A percentile compares a stretch with the other conserved stretches of the same genome.
Conservation (phyloP, 2,888 invertebrate genomes). For the Meiosimyza platycephala region DNA sequence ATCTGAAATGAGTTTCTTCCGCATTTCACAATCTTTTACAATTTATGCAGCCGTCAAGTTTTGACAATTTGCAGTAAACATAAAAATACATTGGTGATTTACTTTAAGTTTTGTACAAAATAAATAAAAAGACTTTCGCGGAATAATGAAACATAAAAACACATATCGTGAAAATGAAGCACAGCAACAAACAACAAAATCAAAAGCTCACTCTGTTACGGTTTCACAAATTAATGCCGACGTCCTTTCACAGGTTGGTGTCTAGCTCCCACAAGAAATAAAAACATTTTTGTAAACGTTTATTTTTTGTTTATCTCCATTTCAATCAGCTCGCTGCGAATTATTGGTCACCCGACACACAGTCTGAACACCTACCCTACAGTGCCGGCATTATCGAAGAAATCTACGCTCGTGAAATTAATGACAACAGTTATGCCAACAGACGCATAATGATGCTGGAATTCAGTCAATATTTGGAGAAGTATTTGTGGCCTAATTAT, state of each 20-base stretch:
- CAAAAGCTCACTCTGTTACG: conserved; percentile 43
- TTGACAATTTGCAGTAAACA: not conserved
- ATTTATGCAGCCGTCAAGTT: too few relatives aligned
- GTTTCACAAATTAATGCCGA: conserved; percentile 85
- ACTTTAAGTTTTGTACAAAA: too few relatives aligned
- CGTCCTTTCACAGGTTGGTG: conserved; percentile 85
- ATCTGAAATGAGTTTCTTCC: too few relatives aligned
- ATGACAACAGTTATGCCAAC: conserved; percentile 82
- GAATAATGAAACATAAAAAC: conserved; percentile 18
- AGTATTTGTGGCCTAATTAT: conserved; percentile 97
- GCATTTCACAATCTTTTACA: too few relatives aligned
- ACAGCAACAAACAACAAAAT: conserved; percentile 22
- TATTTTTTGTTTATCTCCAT: conserved; percentile 7
- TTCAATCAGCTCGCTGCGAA: conserved; percentile 81
- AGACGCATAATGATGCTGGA: conserved; percentile 96
- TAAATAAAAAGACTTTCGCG: conserved; percentile 34
- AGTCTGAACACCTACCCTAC: conserved; percentile 77
- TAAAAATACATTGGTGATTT: not conserved
- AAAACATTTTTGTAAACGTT: conserved; percentile 39
- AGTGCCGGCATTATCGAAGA: conserved; percentile 86
- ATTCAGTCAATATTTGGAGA: conserved; percentile 97
- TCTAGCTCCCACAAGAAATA: conserved; percentile 37
- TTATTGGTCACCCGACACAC: conserved; percentile 92
- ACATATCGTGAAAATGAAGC: not conserved
- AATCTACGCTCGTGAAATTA: conserved; percentile 88